Evolutionary conservation across 2,113 vertebrate species (phyloP), one percentile per base, ranked within the genome.

Genomic region (Rhizomys pruinosus): DNA sequence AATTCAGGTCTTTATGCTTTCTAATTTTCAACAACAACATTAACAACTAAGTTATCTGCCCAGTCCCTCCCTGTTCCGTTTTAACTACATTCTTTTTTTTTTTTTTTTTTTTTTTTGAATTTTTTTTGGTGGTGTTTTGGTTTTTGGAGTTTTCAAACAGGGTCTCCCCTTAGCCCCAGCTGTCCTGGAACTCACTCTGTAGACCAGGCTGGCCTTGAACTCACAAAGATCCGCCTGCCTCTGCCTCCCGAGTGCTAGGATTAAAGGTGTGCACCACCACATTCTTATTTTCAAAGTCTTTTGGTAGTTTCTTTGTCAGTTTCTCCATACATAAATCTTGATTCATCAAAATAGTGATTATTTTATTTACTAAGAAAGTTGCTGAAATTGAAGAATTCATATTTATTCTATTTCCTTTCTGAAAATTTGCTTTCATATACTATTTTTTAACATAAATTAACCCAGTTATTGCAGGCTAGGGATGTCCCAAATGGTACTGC

Each of bases 21-120:
- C 47, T 52, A 52, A 6, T 52, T 52, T 47, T 27, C 29, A 47
- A 12, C 20, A 23, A 12, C 29, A 6, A 69, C 6, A 7, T 63
- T n/a, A n/a, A 42, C 64, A 34, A 52, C 10, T 9, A 63, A 84
- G 64, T 32, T 29, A 52, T 68, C 7, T n/a, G 29, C 12, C 20
- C 42, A 68, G n/a, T 10, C 11, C 61, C 11, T 82, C 61, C 61
- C 29, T 27, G 44, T 39, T 1, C 61, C 13, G 8, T 47, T 19
- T 68, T 93, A 84, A 57, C 17, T 34, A 47, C 15, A 71, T 63
- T 81, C 23, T 76, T 80, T 76, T 92, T 81, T 91, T 94, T 74
- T 23, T 85, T 3, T 92, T 69, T 81, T 27, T n/a, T n/a, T 76
- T 80, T 76, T 92, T 81, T 91, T 94, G 5, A 92, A 34, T 74